Conservation (phyloP, 2,888 invertebrate genomes). For the Thysanoteuthis rhombus region DNA sequence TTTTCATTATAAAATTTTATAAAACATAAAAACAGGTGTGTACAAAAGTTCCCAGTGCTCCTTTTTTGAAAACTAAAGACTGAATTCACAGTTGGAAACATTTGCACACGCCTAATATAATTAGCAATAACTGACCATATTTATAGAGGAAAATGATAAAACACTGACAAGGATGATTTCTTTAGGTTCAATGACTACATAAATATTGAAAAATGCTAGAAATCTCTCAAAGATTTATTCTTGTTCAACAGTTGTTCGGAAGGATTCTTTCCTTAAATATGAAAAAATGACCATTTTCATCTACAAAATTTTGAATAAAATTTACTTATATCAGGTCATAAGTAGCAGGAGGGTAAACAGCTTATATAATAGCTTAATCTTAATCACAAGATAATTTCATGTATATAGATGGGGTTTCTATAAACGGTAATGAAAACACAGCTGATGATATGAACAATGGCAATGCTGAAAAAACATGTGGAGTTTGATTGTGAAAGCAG, state of each 20-base stretch:
- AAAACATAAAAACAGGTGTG: too few species aligned
- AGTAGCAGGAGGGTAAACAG: too few species aligned
- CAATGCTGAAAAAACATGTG: background rate
- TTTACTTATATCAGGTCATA: background rate
- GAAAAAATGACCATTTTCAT: background rate
- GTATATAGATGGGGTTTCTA: background rate
- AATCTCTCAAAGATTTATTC: background rate
- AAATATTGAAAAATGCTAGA: background rate
- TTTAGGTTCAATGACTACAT: background rate
- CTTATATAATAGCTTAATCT: too few species aligned
- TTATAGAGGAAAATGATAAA: background rate
- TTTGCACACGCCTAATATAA: too few species aligned
- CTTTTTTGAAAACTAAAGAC: too few species aligned
- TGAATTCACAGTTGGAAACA: too few species aligned
- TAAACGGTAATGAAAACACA: background rate
- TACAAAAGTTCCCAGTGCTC: too few species aligned
- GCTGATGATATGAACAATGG: background rate
- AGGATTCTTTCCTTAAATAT: background rate
- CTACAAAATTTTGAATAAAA: background rate
- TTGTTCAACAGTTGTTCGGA: background rate
- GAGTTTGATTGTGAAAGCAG: background rate
- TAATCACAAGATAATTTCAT: background rate
- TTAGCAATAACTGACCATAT: background rate
- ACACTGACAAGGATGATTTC: background rate
- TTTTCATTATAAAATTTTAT: too few species aligned